phyloP scores from a whole-genome alignment of 2,797 vertebrate genomes.

The Galaxias olidus region DNA sequence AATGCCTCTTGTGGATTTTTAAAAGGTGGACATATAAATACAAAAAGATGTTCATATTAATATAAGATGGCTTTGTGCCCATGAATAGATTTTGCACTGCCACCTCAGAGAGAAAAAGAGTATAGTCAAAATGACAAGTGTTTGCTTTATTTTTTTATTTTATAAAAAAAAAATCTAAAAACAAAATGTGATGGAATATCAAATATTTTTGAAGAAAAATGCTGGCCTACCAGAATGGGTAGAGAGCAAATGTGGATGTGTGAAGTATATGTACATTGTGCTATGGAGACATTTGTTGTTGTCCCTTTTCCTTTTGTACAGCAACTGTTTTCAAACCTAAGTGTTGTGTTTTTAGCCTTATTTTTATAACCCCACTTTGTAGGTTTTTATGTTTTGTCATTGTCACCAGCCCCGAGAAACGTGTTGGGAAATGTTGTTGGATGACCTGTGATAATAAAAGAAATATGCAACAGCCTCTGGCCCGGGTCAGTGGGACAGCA shows the following conservation, averaged over 20 bases:
- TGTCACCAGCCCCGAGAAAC: conserved; percentile 69
- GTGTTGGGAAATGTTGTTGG: conserved; percentile 71
- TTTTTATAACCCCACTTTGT: conserved; percentile 75
- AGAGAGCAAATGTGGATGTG: conserved; percentile 65
- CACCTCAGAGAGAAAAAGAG: conserved; percentile 54
- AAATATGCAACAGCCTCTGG: conserved; percentile 69
- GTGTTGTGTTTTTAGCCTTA: conserved; percentile 65
- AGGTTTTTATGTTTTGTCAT: conserved; percentile 64
- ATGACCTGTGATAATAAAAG: conserved; percentile 78
- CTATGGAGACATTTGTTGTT: conserved; percentile 54
- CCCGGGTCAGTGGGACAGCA: conserved; percentile 21
- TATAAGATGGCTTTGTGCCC: conserved; percentile 58
- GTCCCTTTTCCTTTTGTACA: conserved; percentile 58
- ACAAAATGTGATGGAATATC: conserved; percentile 48
- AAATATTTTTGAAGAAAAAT: conserved; percentile 75
- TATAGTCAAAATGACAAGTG: conserved; percentile 54
- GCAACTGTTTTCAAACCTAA: conserved; percentile 52
- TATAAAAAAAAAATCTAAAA: conserved; percentile 43
- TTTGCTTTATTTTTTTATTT: conserved; percentile 77
- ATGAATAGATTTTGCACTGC: conserved; percentile 66
- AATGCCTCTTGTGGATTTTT: conserved; percentile 20
- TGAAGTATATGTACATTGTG: conserved; percentile 68
- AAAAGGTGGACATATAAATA: conserved; percentile 28
- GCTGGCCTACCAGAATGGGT: conserved; percentile 67
- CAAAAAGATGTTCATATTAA: conserved; percentile 26